phyloP scores from a whole-genome alignment of 2,113 vertebrate genomes.

The Poicephalus meyeri region DNA sequence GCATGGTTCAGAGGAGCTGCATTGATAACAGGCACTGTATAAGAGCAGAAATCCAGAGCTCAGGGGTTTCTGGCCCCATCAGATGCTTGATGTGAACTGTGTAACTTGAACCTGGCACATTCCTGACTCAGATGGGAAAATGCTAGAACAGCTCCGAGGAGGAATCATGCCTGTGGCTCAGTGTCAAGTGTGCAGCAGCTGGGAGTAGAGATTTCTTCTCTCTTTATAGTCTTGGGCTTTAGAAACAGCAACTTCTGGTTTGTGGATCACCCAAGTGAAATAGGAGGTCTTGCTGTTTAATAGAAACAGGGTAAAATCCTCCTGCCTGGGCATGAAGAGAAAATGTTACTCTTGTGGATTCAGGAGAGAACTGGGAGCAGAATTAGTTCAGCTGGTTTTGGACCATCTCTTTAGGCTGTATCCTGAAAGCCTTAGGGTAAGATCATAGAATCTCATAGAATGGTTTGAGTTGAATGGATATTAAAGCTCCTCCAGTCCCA shows the following conservation, averaged over 20 bases:
- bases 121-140: not conserved
- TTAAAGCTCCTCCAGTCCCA: not conserved
- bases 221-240: not conserved
- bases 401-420: not conserved
- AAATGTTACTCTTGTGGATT: not conserved
- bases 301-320: not conserved
- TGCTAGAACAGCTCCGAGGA: not conserved
- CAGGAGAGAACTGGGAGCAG: too few species aligned
- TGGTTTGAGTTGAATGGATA: not conserved
- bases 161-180: not conserved
- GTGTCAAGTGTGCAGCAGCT: not conserved
- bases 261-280: not conserved
- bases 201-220: not conserved
- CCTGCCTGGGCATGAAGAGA: not conserved
- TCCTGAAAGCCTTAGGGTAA: not conserved
- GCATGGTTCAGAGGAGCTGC: accelerated
- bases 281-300: not conserved
- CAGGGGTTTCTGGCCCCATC: not conserved
- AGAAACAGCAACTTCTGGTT: not conserved
- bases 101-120: not conserved
- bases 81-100: too few species aligned
- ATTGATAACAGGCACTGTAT: accelerated
- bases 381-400: not conserved
- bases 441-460: not conserved
- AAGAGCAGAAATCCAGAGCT: not conserved